These are phyloP conservation scores for Rhinogobio ventralis DNA, from an alignment of 2,797 vertebrate species.

Conservation along the genomic window DNA sequence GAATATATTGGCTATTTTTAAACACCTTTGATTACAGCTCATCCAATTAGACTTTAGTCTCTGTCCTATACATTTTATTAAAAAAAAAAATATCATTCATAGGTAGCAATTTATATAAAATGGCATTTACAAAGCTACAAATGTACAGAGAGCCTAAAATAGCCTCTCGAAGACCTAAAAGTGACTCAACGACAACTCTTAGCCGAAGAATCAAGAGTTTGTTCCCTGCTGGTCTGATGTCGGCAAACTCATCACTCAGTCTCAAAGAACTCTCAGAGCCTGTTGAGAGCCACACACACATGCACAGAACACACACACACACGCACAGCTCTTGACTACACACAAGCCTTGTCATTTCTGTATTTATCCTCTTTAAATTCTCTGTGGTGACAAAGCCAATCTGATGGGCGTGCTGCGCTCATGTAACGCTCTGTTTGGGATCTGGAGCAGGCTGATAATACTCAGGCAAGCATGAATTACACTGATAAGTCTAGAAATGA, in stretches of 20 bases:
- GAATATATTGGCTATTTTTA: constrained; percentile 6
- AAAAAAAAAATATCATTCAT: neutral
- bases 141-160: constrained; percentile 20
- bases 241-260: constrained; percentile 24
- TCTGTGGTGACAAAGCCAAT: constrained; percentile 67
- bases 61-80: neutral
- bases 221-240: constrained; percentile 34
- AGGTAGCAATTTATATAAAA: neutral
- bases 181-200: constrained; percentile 18
- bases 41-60: neutral
- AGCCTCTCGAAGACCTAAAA: constrained; percentile 9
- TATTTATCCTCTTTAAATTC: constrained; percentile 72
- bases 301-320: neutral
- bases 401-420: constrained; percentile 71
- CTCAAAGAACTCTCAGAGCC: constrained; percentile 32
- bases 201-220: constrained; percentile 18
- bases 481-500: constrained; percentile 62
- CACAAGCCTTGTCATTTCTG: constrained; percentile 53
- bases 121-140: constrained; percentile 2
- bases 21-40: neutral
- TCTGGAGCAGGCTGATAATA: constrained; percentile 73
- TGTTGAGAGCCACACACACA: constrained; percentile 18
- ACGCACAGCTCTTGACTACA: constrained; percentile 40
- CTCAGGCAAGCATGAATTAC: constrained; percentile 71
- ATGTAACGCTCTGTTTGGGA: constrained; percentile 71